Evolutionary conservation across 2,888 invertebrate species (phyloP), one percentile per base, ranked within the genome.

Genomic region (Sinotaia quadrata): DNA sequence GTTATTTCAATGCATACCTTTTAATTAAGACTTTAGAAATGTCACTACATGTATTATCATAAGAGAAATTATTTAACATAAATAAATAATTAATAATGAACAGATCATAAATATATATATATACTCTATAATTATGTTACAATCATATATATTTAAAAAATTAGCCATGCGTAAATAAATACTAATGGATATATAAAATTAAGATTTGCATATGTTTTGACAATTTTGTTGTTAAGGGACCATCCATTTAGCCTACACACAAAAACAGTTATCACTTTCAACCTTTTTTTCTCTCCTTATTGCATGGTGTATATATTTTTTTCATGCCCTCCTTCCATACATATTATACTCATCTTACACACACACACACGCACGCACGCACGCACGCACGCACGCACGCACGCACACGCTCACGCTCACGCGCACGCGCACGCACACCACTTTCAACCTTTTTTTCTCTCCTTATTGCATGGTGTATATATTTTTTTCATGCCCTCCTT

Each of bases 281-380:
- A 21, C 34, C 61, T 51, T 36, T 33, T 21, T 33, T 51, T 33
- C 61, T 49, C 60, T 44, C 60, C 31, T 49, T 61, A 44, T 61
- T 49, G 44, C 60, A 47, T 49, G 44, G 47, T 61, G 47, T 61
- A 44, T 61, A 44, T 61, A 44, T 47, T 21, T 47, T 33, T 47
- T 49, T 47, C 60, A 31, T 49, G 29, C 60, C 41, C 60, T 24
- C 60, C 59, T 15, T 27, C 37, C 59, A 24, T 27, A n/a, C 44
- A 24, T 24, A 29, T 5, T 21, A 21, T 12, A 24, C n/a, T 47
- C 18, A 47, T 15, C 24, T 24, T 27, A 59, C 36, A 41, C 41
- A 27, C 37, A 59, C 59, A 59, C 41, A 41, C 41, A 36, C 41
- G 5, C 51, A 8, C 51, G 5, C 51, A 8, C 51, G 5, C 8